Base-by-base conservation (phyloP, 1,140 invertebrate genomes). In the Arion vulgaris region DNA sequence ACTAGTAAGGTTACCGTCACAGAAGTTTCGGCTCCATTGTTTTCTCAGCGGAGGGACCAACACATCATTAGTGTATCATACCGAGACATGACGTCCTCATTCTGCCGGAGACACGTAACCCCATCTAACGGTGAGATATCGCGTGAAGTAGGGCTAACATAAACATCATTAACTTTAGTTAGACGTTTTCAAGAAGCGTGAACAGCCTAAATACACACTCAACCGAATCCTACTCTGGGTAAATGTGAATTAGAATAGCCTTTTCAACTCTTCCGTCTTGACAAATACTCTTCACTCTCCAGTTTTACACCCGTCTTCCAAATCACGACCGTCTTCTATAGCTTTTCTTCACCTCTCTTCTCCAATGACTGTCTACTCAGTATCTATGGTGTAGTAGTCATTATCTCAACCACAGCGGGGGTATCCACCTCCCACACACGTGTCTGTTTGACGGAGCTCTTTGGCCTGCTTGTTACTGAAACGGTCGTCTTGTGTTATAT, bases 111-210 rank as follows among this genome's bases (percentile, higher is more conserved):
- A 57, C 53, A 57, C 53, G 53, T n/a, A 57, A 57, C 53, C 9
- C 53, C 19, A 23, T 57, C 17, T 57, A 9, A 57, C 26, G 23
- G 62, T 32, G 62, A 34, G 28, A 7, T 66, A 66, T 66, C 62
- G 62, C 7, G 62, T 66, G 62, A 66, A 66, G 7, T 5, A 66
- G n/a, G 62, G 62, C 62, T 32, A 66, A 66, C 62, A 66, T 66
- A 66, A 66, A 66, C 62, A 66, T 66, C 62, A 66, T 66, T 66
- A 66, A 66, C 62, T 66, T 66, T 32, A 17, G 62, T 66, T 66
- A 66, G 62, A 66, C 62, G 62, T 66, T 7, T 66, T 34, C 62
- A 32, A 66, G n/a, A 17, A 28, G 5, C 62, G 62, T 66, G 62
- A 66, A 66, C 62, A 32, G 62, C n/a, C 28, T 66, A 66, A 28